Conservation (phyloP, 1,140 invertebrate genomes). For the Agrilus planipennis region DNA sequence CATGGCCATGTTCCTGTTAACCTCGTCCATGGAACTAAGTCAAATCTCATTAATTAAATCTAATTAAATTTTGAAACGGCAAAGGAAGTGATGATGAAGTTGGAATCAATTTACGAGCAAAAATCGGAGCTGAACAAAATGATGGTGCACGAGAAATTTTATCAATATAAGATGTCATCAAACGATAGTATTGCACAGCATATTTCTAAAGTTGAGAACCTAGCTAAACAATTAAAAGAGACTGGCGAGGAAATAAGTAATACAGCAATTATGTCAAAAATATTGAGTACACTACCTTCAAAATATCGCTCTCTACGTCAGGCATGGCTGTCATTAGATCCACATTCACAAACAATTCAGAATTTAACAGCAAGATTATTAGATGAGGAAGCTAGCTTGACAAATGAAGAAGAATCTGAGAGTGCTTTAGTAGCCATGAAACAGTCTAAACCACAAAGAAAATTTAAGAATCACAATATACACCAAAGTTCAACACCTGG, state of each 20-base stretch:
- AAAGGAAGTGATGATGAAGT: constrained; percentile 22
- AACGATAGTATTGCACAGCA: constrained; percentile 27
- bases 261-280: constrained; percentile 29
- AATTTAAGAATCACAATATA: too few species aligned
- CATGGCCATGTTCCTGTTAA: constrained; percentile 25
- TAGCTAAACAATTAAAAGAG: constrained; percentile 28
- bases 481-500: too few species aligned
- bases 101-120: constrained; percentile 27
- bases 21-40: constrained; percentile 26
- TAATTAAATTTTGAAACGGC: constrained; percentile 26
- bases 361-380: constrained; percentile 30
- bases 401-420: constrained; percentile 19
- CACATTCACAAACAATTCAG: constrained; percentile 23
- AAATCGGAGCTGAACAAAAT: constrained; percentile 28
- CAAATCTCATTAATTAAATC: constrained; percentile 28
- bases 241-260: constrained; percentile 28
- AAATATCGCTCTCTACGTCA: constrained; percentile 24
- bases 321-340: constrained; percentile 27
- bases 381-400: constrained; percentile 30
- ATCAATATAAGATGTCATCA: constrained; percentile 27
- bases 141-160: constrained; percentile 29
- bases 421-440: constrained; percentile 1
- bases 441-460: constrained; percentile 1
- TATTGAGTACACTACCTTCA: constrained; percentile 22
- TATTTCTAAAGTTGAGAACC: constrained; percentile 28